Conservation (phyloP, 1,140 invertebrate species). For the Coboldia fuscipes region DNA sequence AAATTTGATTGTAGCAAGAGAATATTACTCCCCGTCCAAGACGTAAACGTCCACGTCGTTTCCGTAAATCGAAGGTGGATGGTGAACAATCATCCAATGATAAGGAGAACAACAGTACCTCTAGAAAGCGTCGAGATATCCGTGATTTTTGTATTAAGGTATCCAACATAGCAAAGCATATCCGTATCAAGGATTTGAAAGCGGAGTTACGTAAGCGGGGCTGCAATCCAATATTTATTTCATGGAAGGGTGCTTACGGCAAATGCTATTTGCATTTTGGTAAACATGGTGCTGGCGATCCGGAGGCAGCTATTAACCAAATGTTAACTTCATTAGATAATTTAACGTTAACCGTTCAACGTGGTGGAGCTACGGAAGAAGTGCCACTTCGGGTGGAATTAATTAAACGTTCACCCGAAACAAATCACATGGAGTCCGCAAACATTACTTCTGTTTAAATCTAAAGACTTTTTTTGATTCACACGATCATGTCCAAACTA, state of each 20-base stretch:
- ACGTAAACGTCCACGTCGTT: neutral
- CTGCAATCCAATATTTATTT: slow-evolving; percentile 33
- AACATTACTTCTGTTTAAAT: slow-evolving; percentile 24
- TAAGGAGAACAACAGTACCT: slow-evolving; percentile 13
- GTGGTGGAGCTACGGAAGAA: slow-evolving; percentile 18
- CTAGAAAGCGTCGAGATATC: slow-evolving; percentile 10
- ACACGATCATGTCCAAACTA: too few relatives aligned
- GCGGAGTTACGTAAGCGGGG: slow-evolving; percentile 29
- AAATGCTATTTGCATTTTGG: slow-evolving; percentile 36
- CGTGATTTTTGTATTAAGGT: slow-evolving; percentile 31
- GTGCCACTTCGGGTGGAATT: slow-evolving; percentile 22
- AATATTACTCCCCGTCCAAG: neutral
- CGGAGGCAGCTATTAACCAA: slow-evolving; percentile 25
- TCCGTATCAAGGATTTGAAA: slow-evolving; percentile 35
- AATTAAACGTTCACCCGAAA: slow-evolving; percentile 23
- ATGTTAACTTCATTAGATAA: slow-evolving; percentile 30
- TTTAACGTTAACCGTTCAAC: slow-evolving; percentile 19
- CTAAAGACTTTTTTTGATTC: neutral
- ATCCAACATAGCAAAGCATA: slow-evolving; percentile 29
- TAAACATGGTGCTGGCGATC: slow-evolving; percentile 23
- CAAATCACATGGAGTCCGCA: slow-evolving; percentile 22
- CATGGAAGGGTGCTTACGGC: slow-evolving; percentile 31
- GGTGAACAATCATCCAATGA: slow-evolving; percentile 19
- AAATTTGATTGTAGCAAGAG: too few relatives aligned
- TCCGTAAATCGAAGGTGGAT: slow-evolving; percentile 9